Percentiles rank a stretch among this genome's conserved stretches.
These are phyloP conservation scores for Phaonia tiefii DNA, from an alignment of 2,888 invertebrate species.

Conservation along the genomic window DNA sequence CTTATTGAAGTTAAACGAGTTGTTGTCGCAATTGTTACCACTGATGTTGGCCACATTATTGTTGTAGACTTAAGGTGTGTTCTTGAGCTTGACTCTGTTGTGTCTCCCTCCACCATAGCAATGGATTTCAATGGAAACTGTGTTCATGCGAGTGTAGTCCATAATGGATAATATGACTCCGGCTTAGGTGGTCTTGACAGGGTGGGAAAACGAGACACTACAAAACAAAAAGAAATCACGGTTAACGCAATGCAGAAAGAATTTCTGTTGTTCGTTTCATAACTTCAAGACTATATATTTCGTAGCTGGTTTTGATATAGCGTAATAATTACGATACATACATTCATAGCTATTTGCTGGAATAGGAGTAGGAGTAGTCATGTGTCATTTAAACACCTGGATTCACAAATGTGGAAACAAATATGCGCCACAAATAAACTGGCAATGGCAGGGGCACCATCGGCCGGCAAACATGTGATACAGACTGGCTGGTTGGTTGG, in stretches of 20 bases:
- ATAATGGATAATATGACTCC: slow-evolving; percentile 3
- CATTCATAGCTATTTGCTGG: slow-evolving; percentile 38
- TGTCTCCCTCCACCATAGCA: slow-evolving; percentile 39
- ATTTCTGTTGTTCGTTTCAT: slow-evolving; percentile 47
- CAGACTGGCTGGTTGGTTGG: background rate
- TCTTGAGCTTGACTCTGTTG: slow-evolving; percentile 77
- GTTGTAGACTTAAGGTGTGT: slow-evolving; percentile 75
- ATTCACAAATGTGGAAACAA: slow-evolving; percentile 65
- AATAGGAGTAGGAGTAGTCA: slow-evolving; percentile 67
- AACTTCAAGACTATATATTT: no score
- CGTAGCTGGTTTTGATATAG: no score
- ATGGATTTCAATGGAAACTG: slow-evolving; percentile 35
- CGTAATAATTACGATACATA: slow-evolving; percentile 25
- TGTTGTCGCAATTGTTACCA: slow-evolving; percentile 21
- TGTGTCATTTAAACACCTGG: slow-evolving; percentile 66
- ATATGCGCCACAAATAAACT: slow-evolving; percentile 36
- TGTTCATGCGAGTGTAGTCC: slow-evolving; percentile 33
- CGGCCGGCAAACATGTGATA: background rate
- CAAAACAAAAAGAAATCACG: slow-evolving; percentile 54
- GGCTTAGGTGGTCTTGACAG: slow-evolving; percentile 39
- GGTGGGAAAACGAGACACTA: slow-evolving; percentile 14
- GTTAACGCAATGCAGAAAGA: slow-evolving; percentile 64
- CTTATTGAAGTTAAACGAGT: slow-evolving; percentile 63
- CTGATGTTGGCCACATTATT: no score
- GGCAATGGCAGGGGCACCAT: background rate